phyloP scores from a whole-genome alignment of 2,797 vertebrate species.

The Etheostoma nigrum region DNA sequence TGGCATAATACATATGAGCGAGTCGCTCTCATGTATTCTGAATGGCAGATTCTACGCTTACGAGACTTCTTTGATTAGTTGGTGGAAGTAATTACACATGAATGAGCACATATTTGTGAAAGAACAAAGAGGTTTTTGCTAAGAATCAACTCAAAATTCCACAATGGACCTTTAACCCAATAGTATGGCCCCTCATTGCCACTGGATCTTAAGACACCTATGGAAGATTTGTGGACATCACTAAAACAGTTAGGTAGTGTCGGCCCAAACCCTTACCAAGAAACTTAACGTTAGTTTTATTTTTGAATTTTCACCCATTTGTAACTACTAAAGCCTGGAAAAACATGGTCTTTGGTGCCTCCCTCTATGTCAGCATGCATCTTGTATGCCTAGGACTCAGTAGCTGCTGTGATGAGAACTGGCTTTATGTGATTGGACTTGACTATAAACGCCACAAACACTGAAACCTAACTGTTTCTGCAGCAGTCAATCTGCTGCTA shows the following conservation, averaged over 20 bases:
- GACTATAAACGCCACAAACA: not conserved
- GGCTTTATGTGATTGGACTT: not conserved
- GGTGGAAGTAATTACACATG: too few species aligned
- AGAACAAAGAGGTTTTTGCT: too few species aligned
- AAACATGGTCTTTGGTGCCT: not conserved
- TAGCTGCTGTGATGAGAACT: constrained; percentile 2
- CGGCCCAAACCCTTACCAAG: not conserved
- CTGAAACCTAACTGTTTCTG: constrained; percentile 5
- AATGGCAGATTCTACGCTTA: too few species aligned
- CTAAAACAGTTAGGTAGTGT: too few species aligned
- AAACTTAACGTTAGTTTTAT: not conserved
- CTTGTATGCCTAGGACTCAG: not conserved
- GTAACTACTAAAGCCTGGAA: constrained; percentile 13
- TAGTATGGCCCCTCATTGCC: not conserved
- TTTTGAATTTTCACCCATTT: constrained; percentile 11
- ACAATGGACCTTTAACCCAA: not conserved
- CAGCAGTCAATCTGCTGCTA: not conserved
- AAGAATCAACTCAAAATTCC: too few species aligned
- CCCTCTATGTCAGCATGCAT: not conserved
- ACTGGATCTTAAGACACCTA: not conserved
- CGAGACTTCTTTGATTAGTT: too few species aligned
- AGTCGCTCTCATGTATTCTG: too few species aligned
- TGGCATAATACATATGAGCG: too few species aligned
- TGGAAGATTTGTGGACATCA: not conserved
- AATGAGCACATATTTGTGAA: too few species aligned